Evolutionary conservation across 2,888 invertebrate species (phyloP).

Genomic region (Parapristionchus giblindavisi): DNA sequence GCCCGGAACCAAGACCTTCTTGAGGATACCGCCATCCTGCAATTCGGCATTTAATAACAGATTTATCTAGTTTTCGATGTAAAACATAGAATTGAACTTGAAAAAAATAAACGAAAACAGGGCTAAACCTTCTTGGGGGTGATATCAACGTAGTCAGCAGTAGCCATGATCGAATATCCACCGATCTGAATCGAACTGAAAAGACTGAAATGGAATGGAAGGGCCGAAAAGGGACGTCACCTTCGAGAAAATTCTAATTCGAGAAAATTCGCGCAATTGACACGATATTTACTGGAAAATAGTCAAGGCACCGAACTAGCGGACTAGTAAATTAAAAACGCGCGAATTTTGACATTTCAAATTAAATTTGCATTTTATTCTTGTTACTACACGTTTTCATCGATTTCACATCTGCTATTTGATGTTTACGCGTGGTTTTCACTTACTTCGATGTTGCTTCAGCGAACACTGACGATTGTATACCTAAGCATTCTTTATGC

Average conservation of each 20-base stretch:
- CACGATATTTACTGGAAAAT: no score
- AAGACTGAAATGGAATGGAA: not conserved
- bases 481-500: no score
- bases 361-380: conserved; percentile 4
- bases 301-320: not conserved
- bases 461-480: no score
- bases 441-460: no score
- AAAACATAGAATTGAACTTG: not conserved
- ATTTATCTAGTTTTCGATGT: not conserved
- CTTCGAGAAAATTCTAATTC: not conserved
- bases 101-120: not conserved
- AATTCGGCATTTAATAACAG: conserved; percentile 21
- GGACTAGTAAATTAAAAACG: not conserved
- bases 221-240: not conserved
- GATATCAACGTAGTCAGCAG: conserved; percentile 43
- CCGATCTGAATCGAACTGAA: not conserved
- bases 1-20: conserved; percentile 80
- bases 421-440: no score
- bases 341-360: conserved; percentile 14
- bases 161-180: conserved; percentile 10
- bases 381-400: not conserved
- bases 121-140: conserved; percentile 46
- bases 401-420: not conserved
- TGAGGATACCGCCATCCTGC: conserved; percentile 82
- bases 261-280: conserved; percentile 7